Evolutionary conservation across 2,113 vertebrate genomes (phyloP).

Genomic region (Peromyscus polionotus): DNA sequence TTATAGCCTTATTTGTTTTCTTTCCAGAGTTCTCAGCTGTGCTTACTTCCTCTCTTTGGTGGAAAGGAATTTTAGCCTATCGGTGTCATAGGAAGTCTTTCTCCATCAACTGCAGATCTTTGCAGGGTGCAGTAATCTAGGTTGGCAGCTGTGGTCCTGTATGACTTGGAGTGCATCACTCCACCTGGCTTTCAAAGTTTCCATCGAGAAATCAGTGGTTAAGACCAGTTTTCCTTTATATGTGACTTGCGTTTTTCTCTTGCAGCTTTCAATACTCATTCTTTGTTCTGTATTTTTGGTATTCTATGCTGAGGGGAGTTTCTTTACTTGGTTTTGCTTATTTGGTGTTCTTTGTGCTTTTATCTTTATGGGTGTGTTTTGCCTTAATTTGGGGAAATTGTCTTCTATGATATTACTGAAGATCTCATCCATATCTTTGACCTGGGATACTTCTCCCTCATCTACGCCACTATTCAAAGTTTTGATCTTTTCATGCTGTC

Average conservation of each 20-base stretch:
- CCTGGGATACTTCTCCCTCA: not conserved
- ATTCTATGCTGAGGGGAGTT: not conserved
- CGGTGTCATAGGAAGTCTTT: not conserved
- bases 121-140: too few relatives aligned
- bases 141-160: not conserved
- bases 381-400: not conserved
- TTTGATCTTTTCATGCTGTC: not conserved
- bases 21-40: not conserved
- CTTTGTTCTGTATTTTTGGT: not conserved
- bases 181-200: not conserved
- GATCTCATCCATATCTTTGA: not conserved
- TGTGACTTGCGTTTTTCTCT: not conserved
- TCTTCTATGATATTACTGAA: not conserved
- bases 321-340: not conserved
- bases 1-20: not conserved
- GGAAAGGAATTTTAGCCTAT: not conserved
- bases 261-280: not conserved
- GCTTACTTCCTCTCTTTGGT: not conserved
- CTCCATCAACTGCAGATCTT: not conserved
- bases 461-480: not conserved
- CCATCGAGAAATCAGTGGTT: not conserved
- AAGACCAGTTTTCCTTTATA: not conserved
- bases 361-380: not conserved
- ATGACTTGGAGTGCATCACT: not conserved
- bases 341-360: not conserved